Evolutionary conservation across 2,113 vertebrate species (phyloP).

Genomic region (Myodes glareolus): DNA sequence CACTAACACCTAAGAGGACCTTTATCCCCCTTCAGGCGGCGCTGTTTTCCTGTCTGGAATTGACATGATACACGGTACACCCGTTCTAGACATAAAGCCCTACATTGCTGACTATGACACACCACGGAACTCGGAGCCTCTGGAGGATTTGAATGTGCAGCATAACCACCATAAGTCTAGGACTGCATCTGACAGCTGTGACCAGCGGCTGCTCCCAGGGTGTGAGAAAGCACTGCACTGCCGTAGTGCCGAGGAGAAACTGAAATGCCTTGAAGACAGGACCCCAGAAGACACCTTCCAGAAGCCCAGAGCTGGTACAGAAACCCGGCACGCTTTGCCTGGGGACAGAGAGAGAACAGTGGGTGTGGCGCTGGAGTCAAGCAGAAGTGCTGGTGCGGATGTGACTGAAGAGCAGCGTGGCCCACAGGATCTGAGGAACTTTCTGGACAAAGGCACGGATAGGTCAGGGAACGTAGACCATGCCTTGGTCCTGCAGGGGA

Average conservation of each 20-base stretch:
- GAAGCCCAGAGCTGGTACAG: background rate
- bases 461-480: background rate
- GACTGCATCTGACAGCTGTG: background rate
- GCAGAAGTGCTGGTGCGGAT: background rate
- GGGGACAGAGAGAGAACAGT: background rate
- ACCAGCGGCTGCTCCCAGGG: constrained; percentile 1
- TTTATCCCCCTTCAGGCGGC: constrained; percentile 84
- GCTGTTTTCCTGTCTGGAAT: constrained; percentile 91
- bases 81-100: constrained; percentile 93
- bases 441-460: background rate
- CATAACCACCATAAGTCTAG: background rate
- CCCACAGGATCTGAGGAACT: background rate
- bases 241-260: background rate
- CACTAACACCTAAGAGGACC: background rate
- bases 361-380: background rate
- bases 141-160: background rate
- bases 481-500: background rate
- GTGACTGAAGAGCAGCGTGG: background rate
- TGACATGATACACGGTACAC: constrained; percentile 93
- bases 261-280: background rate
- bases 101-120: constrained; percentile 94
- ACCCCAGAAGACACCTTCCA: background rate
- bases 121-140: constrained; percentile 68
- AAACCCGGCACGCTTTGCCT: background rate
- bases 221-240: background rate